Conservation (phyloP, 2,888 invertebrate genomes). For the Synergus laeviventris region DNA sequence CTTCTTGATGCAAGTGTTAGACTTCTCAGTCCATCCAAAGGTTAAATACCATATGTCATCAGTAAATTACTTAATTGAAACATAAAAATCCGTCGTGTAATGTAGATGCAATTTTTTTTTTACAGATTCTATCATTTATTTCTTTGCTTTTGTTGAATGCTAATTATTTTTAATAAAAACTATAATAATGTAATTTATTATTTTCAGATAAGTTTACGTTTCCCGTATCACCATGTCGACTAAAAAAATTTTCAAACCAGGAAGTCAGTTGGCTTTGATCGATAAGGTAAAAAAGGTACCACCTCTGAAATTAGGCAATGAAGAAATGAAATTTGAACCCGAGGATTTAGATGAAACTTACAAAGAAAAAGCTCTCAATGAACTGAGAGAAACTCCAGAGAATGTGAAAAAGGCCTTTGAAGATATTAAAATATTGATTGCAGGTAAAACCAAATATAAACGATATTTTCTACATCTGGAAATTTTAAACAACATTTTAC, state of each 20-base stretch:
- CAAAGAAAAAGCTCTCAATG: slow-evolving; percentile 81
- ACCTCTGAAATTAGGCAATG: slow-evolving; percentile 77
- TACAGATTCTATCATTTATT: background rate
- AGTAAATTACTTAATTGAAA: background rate
- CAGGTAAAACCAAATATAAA: slow-evolving; percentile 35
- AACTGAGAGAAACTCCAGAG: slow-evolving; percentile 86
- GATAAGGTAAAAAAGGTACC: slow-evolving; percentile 55
- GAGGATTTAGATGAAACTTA: slow-evolving; percentile 79
- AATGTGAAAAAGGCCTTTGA: slow-evolving; percentile 79
- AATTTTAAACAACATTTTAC: too few species aligned
- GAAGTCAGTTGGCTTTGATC: slow-evolving; percentile 44
- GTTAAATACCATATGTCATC: background rate
- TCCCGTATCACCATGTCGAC: slow-evolving; percentile 43
- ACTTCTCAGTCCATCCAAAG: background rate
- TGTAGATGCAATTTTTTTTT: background rate
- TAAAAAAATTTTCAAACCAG: slow-evolving; percentile 37
- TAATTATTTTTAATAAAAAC: background rate
- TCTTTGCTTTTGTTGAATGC: background rate
- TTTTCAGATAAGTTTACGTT: background rate
- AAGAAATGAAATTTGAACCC: slow-evolving; percentile 81
- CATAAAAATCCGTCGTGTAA: background rate
- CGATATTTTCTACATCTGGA: background rate
- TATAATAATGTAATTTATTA: background rate
- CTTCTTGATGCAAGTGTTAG: background rate
- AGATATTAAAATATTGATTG: slow-evolving; percentile 78